A percentile compares a stretch with the other conserved stretches of the same genome.
Evolutionary conservation across 2,888 invertebrate species (phyloP).

Genomic region (Amiota communis): DNA sequence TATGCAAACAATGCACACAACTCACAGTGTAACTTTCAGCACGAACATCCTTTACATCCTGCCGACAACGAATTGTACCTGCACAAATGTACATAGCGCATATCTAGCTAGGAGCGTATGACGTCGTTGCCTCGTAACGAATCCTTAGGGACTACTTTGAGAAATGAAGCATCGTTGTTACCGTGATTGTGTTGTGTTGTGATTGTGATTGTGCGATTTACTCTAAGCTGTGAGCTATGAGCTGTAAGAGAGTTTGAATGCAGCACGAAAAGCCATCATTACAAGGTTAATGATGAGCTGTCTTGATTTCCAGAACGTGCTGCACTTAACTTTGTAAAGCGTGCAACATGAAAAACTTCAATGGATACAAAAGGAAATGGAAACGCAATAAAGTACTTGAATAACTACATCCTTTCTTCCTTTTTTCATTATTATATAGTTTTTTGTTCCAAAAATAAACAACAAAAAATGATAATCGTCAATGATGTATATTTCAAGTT

Average conservation of each 20-base stretch:
- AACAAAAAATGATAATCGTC: background rate
- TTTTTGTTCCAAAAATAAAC: background rate
- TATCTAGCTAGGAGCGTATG: background rate
- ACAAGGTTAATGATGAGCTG: constrained; percentile 31
- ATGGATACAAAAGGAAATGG: background rate
- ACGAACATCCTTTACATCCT: constrained; percentile 19
- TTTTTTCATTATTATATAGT: background rate
- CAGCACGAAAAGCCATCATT: constrained; percentile 24
- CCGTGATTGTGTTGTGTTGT: background rate
- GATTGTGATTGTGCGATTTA: constrained; percentile 23
- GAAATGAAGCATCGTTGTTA: background rate
- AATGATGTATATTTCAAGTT: constrained; percentile 19
- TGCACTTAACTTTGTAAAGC: constrained; percentile 22
- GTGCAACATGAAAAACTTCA: background rate
- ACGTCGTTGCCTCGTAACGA: background rate
- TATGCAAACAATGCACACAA: constrained; percentile 29
- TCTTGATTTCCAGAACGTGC: constrained; percentile 28
- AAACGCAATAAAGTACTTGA: background rate
- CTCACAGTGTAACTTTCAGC: constrained; percentile 15
- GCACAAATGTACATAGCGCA: no score
- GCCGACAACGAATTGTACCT: background rate
- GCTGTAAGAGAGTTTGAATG: background rate
- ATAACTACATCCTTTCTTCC: background rate
- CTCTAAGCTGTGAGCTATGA: background rate
- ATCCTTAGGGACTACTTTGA: constrained; percentile 24